These are phyloP conservation scores for Bombus turneri DNA, from an alignment of 1,140 invertebrate species.

Conservation along the genomic window DNA sequence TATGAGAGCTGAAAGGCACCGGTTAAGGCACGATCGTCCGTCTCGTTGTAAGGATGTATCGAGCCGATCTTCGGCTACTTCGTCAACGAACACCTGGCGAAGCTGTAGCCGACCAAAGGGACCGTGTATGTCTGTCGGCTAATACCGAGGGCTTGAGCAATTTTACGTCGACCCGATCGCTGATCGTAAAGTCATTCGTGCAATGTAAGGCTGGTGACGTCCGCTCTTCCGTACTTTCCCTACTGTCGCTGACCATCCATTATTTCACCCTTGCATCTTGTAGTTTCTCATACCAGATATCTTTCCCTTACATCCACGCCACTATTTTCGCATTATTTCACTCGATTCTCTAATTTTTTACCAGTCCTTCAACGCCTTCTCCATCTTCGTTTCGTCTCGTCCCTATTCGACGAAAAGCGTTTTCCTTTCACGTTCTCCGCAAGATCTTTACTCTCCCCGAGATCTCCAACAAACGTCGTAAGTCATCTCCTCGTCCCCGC, in stretches of 20 bases:
- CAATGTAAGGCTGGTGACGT: conserved; percentile 23
- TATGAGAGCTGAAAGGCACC: conserved; percentile 52
- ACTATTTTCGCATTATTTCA: neutral
- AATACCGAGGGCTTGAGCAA: conserved; percentile 65
- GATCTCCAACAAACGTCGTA: neutral
- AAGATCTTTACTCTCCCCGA: neutral
- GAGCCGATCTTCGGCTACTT: conserved; percentile 41
- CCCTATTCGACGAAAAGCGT: neutral
- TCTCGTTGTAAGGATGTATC: conserved; percentile 29
- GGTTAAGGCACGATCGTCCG: conserved; percentile 59
- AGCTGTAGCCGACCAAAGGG: conserved; percentile 22
- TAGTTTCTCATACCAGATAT: neutral
- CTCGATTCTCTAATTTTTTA: neutral
- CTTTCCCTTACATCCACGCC: too few relatives aligned
- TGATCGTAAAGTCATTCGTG: conserved; percentile 64
- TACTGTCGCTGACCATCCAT: neutral
- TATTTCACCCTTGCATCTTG: neutral
- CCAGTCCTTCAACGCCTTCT: neutral
- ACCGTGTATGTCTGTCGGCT: conserved; percentile 38
- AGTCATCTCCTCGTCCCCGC: conserved; percentile 5
- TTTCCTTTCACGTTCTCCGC: neutral
- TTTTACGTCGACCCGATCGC: conserved; percentile 63
- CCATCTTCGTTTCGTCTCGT: neutral
- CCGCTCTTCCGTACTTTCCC: neutral
- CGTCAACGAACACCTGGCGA: conserved; percentile 58